These are phyloP conservation scores for Bicyclus anynana DNA, from an alignment of 1,140 invertebrate genomes.

Conservation along the genomic window DNA sequence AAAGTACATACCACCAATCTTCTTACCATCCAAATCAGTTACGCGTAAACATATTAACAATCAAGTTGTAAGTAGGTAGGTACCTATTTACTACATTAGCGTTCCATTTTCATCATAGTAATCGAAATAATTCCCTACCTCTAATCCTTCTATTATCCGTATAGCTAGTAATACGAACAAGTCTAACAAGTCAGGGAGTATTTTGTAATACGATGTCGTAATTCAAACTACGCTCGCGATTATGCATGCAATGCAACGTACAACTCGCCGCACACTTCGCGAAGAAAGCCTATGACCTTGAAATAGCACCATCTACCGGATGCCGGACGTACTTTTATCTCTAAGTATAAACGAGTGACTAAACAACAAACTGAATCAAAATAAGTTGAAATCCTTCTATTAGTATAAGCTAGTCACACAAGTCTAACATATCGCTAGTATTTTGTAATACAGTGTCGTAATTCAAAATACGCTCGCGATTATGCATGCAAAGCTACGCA, in stretches of 20 bases:
- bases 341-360: no score
- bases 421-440: neutral
- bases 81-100: no score
- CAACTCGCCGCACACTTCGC: slow-evolving; percentile 10
- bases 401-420: neutral
- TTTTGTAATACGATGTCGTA: slow-evolving; percentile 39
- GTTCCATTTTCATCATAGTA: no score
- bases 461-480: slow-evolving; percentile 30
- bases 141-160: no score
- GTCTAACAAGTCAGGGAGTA: neutral
- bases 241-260: slow-evolving; percentile 24
- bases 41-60: no score
- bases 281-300: slow-evolving; percentile 43
- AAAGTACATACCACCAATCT: no score
- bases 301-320: slow-evolving; percentile 35
- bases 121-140: no score
- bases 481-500: slow-evolving; percentile 23
- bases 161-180: neutral
- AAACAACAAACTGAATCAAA: no score
- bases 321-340: slow-evolving; percentile 10
- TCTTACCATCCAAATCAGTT: no score
- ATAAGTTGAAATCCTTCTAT: no score
- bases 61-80: no score
- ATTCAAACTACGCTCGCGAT: slow-evolving; percentile 30
- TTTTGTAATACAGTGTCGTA: slow-evolving; percentile 39